These are phyloP conservation scores for Cossypha polioptera DNA, from an alignment of 2,797 vertebrate species.

Conservation along the genomic window DNA sequence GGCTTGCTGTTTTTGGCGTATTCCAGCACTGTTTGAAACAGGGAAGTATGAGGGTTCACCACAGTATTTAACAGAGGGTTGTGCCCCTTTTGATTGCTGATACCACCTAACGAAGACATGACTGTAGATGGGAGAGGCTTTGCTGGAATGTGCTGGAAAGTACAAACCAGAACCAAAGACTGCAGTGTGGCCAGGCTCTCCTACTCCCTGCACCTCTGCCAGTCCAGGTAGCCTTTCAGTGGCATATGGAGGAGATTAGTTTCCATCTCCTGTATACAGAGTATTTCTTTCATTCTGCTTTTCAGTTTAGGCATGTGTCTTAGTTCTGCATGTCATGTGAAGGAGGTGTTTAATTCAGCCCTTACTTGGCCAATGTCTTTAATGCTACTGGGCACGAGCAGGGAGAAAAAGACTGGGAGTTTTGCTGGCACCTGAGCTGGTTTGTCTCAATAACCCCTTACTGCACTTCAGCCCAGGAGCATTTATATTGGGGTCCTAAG, in stretches of 20 bases:
- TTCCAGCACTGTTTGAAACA: not conserved
- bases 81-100: not conserved
- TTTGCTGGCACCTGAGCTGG: constrained; percentile 27
- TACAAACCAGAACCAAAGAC: not conserved
- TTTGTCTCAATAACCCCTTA: constrained; percentile 40
- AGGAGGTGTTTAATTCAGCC: not conserved
- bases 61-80: not conserved
- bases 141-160: not conserved
- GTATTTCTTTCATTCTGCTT: not conserved
- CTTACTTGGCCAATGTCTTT: not conserved
- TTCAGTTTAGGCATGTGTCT: not conserved
- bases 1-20: not conserved
- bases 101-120: not conserved
- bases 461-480: not conserved
- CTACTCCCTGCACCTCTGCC: not conserved
- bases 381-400: not conserved
- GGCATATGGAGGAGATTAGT: not conserved
- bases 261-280: not conserved
- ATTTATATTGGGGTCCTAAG: constrained; percentile 44
- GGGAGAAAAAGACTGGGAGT: not conserved
- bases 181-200: not conserved
- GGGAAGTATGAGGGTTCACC: not conserved
- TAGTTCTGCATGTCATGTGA: not conserved
- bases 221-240: not conserved
- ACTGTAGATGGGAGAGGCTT: not conserved